A percentile compares a stretch with the other conserved stretches of the same genome.
Evolutionary conservation across 2,888 invertebrate species (phyloP).

Genomic region (Drosophila heteroneura): DNA sequence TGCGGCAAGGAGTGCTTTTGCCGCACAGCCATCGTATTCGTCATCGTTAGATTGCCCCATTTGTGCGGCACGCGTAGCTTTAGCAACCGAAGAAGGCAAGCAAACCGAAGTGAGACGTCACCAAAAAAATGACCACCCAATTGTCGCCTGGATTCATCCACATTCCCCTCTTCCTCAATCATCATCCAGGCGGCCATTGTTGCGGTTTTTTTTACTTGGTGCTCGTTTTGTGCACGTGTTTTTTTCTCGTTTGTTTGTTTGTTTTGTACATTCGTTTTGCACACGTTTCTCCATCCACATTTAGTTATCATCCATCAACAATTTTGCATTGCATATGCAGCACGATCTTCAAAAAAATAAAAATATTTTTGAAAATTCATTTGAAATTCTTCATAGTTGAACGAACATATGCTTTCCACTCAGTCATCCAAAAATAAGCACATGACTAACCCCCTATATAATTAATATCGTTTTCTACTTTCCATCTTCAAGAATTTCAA

Average conservation of each 20-base stretch:
- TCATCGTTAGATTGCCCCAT: slow-evolving; percentile 79
- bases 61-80: slow-evolving; percentile 66
- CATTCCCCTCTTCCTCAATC: slow-evolving; percentile 3
- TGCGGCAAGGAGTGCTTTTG: slow-evolving; percentile 46
- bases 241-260: slow-evolving; percentile 50
- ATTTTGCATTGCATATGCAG: slow-evolving; percentile 54
- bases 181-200: slow-evolving; percentile 31
- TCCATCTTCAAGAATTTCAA: neutral
- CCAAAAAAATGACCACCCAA: slow-evolving; percentile 13
- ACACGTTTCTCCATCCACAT: slow-evolving; percentile 43
- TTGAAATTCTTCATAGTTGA: slow-evolving; percentile 9
- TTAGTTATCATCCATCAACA: slow-evolving; percentile 18
- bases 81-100: slow-evolving; percentile 81
- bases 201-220: slow-evolving; percentile 35
- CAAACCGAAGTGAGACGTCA: slow-evolving; percentile 72
- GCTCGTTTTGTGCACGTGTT: slow-evolving; percentile 75
- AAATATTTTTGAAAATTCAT: slow-evolving; percentile 36
- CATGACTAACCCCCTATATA: slow-evolving; percentile 30
- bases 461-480: neutral
- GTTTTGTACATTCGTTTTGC: slow-evolving; percentile 81
- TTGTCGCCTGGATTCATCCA: slow-evolving; percentile 28
- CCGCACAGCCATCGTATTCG: slow-evolving; percentile 55
- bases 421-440: slow-evolving; percentile 23
- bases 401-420: slow-evolving; percentile 16
- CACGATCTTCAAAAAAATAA: slow-evolving; percentile 47